Percentiles rank a stretch among this genome's conserved stretches.
These are phyloP conservation scores for Helobdella robusta DNA, from an alignment of 2,888 invertebrate genomes.

Conservation along the genomic window DNA sequence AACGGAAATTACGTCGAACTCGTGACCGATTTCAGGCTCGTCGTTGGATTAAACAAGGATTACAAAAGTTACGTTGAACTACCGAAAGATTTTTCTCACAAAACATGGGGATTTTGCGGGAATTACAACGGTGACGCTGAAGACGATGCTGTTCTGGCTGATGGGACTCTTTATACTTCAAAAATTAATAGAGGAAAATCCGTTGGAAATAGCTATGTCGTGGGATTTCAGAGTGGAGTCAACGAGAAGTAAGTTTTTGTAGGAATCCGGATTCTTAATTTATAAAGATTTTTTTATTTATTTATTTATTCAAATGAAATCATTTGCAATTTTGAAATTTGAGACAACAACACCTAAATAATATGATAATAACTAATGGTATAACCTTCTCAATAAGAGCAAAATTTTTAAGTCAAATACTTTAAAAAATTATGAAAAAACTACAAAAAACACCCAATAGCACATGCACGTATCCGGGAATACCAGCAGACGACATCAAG, in stretches of 20 bases:
- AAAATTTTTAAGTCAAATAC: too few relatives aligned
- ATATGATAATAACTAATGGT: too few relatives aligned
- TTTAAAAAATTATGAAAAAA: too few relatives aligned
- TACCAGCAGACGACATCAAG: too few relatives aligned
- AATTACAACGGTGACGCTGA: slow-evolving; percentile 2
- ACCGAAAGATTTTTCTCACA: neutral
- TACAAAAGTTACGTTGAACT: neutral
- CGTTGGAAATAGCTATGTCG: neutral
- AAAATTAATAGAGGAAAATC: neutral
- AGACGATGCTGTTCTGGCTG: neutral
- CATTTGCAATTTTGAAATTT: too few relatives aligned
- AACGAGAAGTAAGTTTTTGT: neutral
- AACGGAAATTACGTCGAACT: slow-evolving; percentile 1
- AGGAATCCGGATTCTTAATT: too few relatives aligned
- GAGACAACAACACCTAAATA: too few relatives aligned
- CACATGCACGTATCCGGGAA: too few relatives aligned
- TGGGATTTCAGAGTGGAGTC: neutral
- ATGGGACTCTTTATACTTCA: neutral
- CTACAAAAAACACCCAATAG: too few relatives aligned
- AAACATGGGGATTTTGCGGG: slow-evolving; percentile 3
- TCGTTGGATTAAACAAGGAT: neutral
- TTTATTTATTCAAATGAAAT: too few relatives aligned
- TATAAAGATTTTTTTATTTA: too few relatives aligned
- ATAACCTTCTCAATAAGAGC: too few relatives aligned
- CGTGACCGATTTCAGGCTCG: neutral